Percentiles rank a stretch among this genome's conserved stretches.
Conservation (phyloP, 2,113 vertebrate species). For the Regulus satrapa region DNA sequence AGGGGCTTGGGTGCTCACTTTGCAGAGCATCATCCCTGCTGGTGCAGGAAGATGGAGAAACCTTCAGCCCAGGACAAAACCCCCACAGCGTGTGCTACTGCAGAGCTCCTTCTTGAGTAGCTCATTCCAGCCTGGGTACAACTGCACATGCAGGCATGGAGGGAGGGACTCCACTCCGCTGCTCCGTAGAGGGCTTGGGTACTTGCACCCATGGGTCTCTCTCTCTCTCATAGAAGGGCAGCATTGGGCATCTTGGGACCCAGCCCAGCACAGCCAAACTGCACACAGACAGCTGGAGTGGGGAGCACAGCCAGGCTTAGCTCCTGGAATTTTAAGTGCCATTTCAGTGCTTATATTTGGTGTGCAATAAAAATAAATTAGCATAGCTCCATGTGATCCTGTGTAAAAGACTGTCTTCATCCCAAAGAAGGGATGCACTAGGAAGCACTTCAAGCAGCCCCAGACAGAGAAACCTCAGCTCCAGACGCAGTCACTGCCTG, state of each 20-base stretch:
- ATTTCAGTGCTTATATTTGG: background rate
- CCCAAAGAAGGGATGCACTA: background rate
- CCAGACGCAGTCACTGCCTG: background rate
- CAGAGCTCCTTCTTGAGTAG: background rate
- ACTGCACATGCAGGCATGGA: rapidly evolving
- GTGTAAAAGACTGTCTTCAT: background rate
- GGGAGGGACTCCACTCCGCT: background rate
- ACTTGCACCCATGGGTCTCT: background rate
- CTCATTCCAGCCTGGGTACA: background rate
- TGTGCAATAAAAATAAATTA: background rate
- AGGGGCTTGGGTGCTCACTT: background rate
- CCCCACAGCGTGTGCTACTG: background rate
- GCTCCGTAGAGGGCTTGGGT: background rate
- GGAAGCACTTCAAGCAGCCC: background rate
- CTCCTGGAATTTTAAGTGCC: background rate
- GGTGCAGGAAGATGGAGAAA: background rate
- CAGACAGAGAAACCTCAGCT: background rate
- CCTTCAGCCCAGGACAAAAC: background rate
- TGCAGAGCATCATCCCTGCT: background rate
- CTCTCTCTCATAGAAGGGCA: background rate
- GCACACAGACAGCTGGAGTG: background rate
- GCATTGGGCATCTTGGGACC: background rate
- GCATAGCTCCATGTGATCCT: background rate
- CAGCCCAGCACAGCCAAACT: rapidly evolving
- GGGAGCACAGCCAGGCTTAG: background rate